Evolutionary conservation across 2,888 invertebrate genomes (phyloP).

Genomic region (Drosophila mettleri): DNA sequence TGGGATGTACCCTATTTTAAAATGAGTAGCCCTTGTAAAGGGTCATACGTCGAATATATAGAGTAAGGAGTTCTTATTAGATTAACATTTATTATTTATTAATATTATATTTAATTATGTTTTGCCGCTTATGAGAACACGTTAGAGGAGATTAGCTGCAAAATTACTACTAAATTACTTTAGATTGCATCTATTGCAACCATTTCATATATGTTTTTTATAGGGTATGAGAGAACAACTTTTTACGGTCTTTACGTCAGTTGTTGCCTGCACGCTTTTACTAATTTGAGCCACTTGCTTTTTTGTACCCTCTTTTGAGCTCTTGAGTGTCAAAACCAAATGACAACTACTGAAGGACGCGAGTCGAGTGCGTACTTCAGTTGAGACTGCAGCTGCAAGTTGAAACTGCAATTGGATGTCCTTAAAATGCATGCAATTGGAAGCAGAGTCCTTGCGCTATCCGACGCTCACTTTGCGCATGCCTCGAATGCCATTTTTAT

Average conservation of each 20-base stretch:
- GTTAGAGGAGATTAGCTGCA: no score
- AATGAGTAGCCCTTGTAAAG: no score
- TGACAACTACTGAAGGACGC: slow-evolving; percentile 7
- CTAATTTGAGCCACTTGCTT: slow-evolving; percentile 20
- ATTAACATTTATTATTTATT: no score
- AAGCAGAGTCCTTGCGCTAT: slow-evolving; percentile 9
- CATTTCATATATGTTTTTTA: neutral
- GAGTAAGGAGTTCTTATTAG: no score
- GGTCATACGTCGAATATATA: no score
- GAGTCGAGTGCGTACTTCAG: slow-evolving; percentile 9
- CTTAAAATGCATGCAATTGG: slow-evolving; percentile 20
- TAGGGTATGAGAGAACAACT: neutral
- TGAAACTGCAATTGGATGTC: slow-evolving; percentile 24
- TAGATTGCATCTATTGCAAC: neutral
- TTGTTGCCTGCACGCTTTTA: slow-evolving; percentile 1
- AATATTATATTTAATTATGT: no score
- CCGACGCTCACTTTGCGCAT: slow-evolving; percentile 7
- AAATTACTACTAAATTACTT: neutral
- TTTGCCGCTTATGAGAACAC: no score
- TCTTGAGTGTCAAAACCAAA: slow-evolving; percentile 15
- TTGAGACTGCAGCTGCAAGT: slow-evolving; percentile 14
- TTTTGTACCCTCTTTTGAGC: neutral
- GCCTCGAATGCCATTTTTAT: slow-evolving; percentile 48
- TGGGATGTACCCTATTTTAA: neutral
- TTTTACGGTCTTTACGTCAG: slow-evolving; percentile 6